Evolutionary conservation across 2,797 vertebrate species (phyloP).

Genomic region (Myotis pilosus): DNA sequence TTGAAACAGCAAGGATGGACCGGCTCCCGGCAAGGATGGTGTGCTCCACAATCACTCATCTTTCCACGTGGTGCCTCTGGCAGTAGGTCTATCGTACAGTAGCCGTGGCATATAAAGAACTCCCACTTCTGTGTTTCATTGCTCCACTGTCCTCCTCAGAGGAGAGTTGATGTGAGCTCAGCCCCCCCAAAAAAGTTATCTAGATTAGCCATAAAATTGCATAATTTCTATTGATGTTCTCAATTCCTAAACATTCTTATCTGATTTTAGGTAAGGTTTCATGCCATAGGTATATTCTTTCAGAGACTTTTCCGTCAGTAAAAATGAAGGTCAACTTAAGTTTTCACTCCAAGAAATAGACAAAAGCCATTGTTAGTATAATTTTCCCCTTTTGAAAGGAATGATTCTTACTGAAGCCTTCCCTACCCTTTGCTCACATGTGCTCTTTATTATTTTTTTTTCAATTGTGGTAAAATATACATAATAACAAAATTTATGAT

Average conservation of each 20-base stretch:
- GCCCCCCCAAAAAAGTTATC: background rate
- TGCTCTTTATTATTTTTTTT: background rate
- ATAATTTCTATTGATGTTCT: constrained; percentile 9
- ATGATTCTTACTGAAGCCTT: background rate
- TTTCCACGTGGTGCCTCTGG: background rate
- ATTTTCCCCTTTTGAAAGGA: background rate
- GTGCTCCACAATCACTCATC: background rate
- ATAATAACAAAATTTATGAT: background rate
- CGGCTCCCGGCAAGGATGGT: no score
- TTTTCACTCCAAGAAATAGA: background rate
- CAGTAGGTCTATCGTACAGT: rapidly evolving
- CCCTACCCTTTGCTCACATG: background rate
- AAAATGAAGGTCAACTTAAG: background rate
- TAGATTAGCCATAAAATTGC: background rate
- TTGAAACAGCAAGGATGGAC: no score
- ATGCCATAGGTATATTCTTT: background rate
- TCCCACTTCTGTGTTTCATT: background rate
- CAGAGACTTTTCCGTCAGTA: background rate
- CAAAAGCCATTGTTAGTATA: background rate
- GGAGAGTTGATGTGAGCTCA: background rate
- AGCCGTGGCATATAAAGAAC: rapidly evolving
- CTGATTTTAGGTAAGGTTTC: constrained; percentile 18
- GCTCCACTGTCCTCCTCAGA: background rate
- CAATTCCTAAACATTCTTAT: constrained; percentile 32
- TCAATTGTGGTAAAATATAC: background rate